Evolutionary conservation across 2,888 invertebrate genomes (phyloP), one percentile per base, ranked within the genome.

Genomic region (Dicycla oo): DNA sequence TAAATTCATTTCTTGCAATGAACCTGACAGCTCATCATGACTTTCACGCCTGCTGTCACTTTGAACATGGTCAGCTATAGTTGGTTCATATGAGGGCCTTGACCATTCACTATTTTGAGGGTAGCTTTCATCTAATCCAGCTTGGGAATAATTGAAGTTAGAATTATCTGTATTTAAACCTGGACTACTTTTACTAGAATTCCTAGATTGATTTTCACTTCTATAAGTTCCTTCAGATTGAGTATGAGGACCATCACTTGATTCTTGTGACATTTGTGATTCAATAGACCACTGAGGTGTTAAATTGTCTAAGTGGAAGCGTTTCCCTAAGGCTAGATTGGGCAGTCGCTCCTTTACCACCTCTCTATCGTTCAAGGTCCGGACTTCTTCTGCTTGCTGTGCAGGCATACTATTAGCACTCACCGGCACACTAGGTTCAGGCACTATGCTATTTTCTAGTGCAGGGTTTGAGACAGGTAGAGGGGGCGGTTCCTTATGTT

Each of bases 211-310:
- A 87, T 96, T 96, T 83, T 96, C 96, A 93, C 97, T 97, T 88
- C 95, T 91, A 80, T 97, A 96, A 60, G 97, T 97, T 69, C 96
- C 97, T 87, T 97, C 97, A 15, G 97, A 97, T 18, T 97, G 97
- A 63, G 97, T 97, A 53, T 96, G 93, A 34, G 96, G 93, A 47
- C 97, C 97, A 85, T 97, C 97, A 77, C 97, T 97, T 3, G 97
- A 97, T 84, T 97, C 97, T 88, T 97, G 97, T 15, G 97, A 97
- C 92, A 97, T 96, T 89, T 97, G 97, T 49, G 97, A 97, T 88
- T 97, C 97, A 69, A 96, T 97, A 8, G 97, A 97, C 97, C 97
- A 97, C 84, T 97, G 97, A 3, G 97, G 97, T 30, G 97, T 94
- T 82, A 94, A 88, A 88, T 93, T 94, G 57, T 94, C 93, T 86